Evolutionary conservation across 2,113 vertebrate genomes (phyloP), one percentile per base, ranked within the genome.

Genomic region (Scartelaos histophorus): DNA sequence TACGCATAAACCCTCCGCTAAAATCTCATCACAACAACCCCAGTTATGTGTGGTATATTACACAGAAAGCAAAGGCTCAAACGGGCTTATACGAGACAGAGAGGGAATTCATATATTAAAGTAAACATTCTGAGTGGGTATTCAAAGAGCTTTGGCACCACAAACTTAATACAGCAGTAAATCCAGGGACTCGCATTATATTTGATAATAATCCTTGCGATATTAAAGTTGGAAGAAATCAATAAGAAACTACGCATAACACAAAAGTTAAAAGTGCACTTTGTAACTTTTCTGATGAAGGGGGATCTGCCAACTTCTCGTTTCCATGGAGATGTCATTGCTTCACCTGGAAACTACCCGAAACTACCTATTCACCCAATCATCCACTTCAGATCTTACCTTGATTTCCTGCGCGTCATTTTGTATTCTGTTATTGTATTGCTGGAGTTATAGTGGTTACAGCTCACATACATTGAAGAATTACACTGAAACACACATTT

Each of bases 11-110:
- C 75, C 75, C 66, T 67, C 47, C 71, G 24, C 29, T 29, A 56
- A 82, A 76, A 78, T 54, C 53, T 10, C 3, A 45, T 79, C 70
- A 70, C 73, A 76, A 72, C 79, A 82, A 84, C 45, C 71, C 82
- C 62, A 17, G 74, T 53, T 80, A 86, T 85, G 77, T 82, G 85
- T 9, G 13, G 4, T 1, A 79, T 85, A 84, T 83, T 83, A 69
- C 78, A 77, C n/a, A 19, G 73, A 87, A 76, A 85, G 84, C 86
- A 80, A 78, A 87, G 83, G 76, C 78, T 70, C 73, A 67, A 61
- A 77, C 75, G 80, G 84, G 85, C 74, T 84, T 71, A 70, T 47
- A 53, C 81, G 60, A 79, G 84, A 85, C 69, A 71, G 71, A 80
- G 75, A 53, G 11, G 54, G 12, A 12, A 24, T 24, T 57, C 54